phyloP scores from a whole-genome alignment of 2,888 invertebrate genomes.

The Sminthurides aquaticus region DNA sequence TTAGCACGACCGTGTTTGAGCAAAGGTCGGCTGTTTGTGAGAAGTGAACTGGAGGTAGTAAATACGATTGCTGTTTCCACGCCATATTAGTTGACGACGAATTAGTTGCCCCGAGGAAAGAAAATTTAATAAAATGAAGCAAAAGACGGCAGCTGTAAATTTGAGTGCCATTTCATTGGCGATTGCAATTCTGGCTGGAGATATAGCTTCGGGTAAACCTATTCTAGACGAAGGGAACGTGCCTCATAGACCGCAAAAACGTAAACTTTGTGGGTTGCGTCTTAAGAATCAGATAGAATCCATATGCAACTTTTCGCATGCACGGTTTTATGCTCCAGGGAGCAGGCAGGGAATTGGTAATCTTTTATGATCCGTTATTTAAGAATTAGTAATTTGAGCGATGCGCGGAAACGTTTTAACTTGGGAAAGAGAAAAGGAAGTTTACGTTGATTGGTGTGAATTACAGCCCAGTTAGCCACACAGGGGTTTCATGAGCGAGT shows the following conservation, averaged over 20 bases:
- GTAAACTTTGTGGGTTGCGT: not conserved
- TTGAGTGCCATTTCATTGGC: not conserved
- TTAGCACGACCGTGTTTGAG: too few relatives aligned
- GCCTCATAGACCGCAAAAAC: not conserved
- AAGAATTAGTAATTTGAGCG: not conserved
- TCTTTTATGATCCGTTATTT: too few relatives aligned
- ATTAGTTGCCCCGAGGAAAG: too few relatives aligned
- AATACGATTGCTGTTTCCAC: too few relatives aligned
- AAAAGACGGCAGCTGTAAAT: not conserved
- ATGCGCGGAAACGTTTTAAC: not conserved
- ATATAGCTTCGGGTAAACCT: not conserved
- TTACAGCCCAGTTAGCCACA: too few relatives aligned
- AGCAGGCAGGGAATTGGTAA: not conserved
- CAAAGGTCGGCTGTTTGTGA: too few relatives aligned
- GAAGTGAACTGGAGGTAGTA: too few relatives aligned
- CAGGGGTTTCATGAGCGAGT: not conserved
- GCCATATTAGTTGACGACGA: too few relatives aligned
- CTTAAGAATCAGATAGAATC: not conserved
- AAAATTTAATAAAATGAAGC: not conserved
- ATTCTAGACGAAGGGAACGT: not conserved
- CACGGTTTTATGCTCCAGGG: not conserved
- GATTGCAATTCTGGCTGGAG: not conserved
- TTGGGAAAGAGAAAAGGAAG: too few relatives aligned
- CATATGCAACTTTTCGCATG: not conserved
- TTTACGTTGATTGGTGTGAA: too few relatives aligned